Percentiles rank a stretch among this genome's conserved stretches.
phyloP scores from a whole-genome alignment of 2,888 invertebrate genomes.

The Epistrophe eligans region DNA sequence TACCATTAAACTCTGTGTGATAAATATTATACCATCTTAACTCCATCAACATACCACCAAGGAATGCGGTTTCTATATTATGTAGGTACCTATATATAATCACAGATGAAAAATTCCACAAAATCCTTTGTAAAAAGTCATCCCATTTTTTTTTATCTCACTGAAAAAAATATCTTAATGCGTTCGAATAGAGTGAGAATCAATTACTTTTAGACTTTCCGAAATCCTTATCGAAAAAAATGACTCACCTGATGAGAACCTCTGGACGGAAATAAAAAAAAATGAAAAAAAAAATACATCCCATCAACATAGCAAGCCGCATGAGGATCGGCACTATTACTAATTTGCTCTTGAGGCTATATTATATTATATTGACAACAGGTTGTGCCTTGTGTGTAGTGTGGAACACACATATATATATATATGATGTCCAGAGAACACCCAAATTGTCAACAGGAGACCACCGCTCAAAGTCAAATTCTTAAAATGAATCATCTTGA shows the following conservation, averaged over 20 bases:
- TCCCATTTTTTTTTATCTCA: slow-evolving; percentile 35
- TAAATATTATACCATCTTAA: slow-evolving; percentile 12
- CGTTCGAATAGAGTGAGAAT: slow-evolving; percentile 62
- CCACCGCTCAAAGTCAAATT: slow-evolving; percentile 63
- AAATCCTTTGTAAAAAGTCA: slow-evolving; percentile 40
- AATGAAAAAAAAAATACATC: slow-evolving; percentile 1
- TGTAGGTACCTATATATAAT: slow-evolving; percentile 35
- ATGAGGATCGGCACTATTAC: slow-evolving; percentile 52
- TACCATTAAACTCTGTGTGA: slow-evolving; percentile 7
- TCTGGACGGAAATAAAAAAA: slow-evolving; percentile 26
- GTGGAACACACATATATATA: not conserved
- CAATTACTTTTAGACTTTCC: slow-evolving; percentile 63
- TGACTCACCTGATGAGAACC: slow-evolving; percentile 60
- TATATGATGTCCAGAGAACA: slow-evolving; percentile 53
- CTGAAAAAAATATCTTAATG: slow-evolving; percentile 52
- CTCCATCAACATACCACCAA: slow-evolving; percentile 28
- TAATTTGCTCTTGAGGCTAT: slow-evolving; percentile 56
- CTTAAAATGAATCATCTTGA: slow-evolving; percentile 70
- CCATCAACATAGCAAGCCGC: slow-evolving; percentile 15
- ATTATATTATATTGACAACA: slow-evolving; percentile 41
- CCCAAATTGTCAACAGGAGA: slow-evolving; percentile 73
- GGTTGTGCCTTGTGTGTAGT: slow-evolving; percentile 24
- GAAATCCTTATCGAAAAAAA: slow-evolving; percentile 66
- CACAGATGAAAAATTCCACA: slow-evolving; percentile 49
- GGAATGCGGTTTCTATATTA: slow-evolving; percentile 56